These are phyloP conservation scores for Cirrhinus molitorella DNA, from an alignment of 2,797 vertebrate species.

Conservation along the genomic window DNA sequence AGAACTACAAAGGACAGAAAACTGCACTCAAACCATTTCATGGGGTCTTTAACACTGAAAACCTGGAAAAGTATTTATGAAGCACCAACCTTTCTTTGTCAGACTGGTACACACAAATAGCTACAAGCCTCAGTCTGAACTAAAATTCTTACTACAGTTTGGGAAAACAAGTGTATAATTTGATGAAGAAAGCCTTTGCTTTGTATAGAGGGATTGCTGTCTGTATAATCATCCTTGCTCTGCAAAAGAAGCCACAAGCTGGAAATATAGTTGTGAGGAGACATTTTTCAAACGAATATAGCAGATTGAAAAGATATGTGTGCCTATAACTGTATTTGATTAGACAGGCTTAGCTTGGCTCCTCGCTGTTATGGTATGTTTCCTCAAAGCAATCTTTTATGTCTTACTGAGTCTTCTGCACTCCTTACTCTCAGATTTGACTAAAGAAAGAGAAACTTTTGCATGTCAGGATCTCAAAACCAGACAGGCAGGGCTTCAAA, in stretches of 20 bases:
- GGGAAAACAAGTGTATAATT: constrained; percentile 4
- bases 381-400: constrained; percentile 51
- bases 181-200: constrained; percentile 14
- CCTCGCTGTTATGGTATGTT: constrained; percentile 25
- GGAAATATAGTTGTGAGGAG: constrained; percentile 6
- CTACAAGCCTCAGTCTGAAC: not conserved
- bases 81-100: not conserved
- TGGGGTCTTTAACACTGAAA: not conserved
- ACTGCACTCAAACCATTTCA: not conserved
- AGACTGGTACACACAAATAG: not conserved
- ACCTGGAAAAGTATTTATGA: not conserved
- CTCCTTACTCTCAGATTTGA: constrained; percentile 16
- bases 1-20: too few species aligned
- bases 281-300: constrained; percentile 22
- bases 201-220: not conserved
- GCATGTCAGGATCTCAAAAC: constrained; percentile 28
- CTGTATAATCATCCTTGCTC: constrained; percentile 3
- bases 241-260: not conserved
- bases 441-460: constrained; percentile 8
- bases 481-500: constrained; percentile 33
- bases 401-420: constrained; percentile 22
- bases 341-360: constrained; percentile 21
- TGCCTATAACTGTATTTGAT: constrained; percentile 16
- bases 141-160: not conserved
- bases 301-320: not conserved